Base-by-base conservation (phyloP, 2,888 invertebrate genomes). In the Hofmannophila pseudospretella region DNA sequence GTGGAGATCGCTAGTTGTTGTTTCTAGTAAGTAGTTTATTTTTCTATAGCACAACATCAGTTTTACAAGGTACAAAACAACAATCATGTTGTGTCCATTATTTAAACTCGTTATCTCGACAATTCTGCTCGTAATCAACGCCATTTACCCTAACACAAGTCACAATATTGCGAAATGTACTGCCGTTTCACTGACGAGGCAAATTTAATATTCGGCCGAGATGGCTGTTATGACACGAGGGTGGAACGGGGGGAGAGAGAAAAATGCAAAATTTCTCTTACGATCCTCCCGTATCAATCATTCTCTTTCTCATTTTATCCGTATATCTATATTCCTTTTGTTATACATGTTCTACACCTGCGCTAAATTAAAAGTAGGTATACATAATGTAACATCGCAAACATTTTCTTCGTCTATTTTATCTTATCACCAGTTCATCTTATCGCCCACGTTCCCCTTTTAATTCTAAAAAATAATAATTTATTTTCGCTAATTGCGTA, bases 181-280 rank as follows among this genome's bases (percentile, higher is more conserved):
- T 59, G 58, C 49, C 62, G 62, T 66, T 67, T 58, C 56, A 56
- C 67, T 73, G 72, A 71, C 71, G 69, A 65, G 62, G 64, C 67
- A 72, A 79, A 80, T 81, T 80, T 78, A 81, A 81, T 81, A 80
- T 79, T 73, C 71, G 65, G 49, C 51, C 59, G 63, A 61, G 67
- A 59, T 62, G 70, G 54, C 67, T 67, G 71, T 63, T 66, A 60
- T 66, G 62, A 61, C 51, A 62, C 55, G 44, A 47, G 39, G 37
- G 52, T 38, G 49, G 47, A 14, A 23, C 9, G 12, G 3, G 37
- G 14, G 11, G 36, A 23, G 35, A 44, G 42, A 60, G 50, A 57
- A 61, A 69, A 71, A 72, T 63, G 62, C 54, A 52, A 58, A 60
- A 59, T 66, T 65, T 66, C 59, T 58, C 56, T 55, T 52, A 51